Evolutionary conservation across 2,888 invertebrate genomes (phyloP).

Genomic region (Deilephila porcellus): DNA sequence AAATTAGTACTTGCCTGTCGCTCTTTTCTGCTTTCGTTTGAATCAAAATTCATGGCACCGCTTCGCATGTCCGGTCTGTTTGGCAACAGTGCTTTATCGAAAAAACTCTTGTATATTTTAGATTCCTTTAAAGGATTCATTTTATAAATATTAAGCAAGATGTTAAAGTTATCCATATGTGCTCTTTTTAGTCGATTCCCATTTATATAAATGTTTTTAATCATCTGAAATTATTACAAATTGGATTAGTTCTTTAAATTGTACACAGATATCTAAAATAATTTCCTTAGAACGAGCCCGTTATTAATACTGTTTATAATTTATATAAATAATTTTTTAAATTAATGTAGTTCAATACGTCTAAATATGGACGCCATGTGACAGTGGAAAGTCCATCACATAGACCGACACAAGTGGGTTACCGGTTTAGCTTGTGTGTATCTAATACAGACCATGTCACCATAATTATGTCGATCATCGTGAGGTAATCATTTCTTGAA

Average conservation of each 20-base stretch:
- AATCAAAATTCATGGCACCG: conserved; percentile 56
- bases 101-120: conserved; percentile 62
- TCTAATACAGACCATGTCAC: no score
- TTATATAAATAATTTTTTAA: no score
- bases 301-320: no score
- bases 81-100: conserved; percentile 56
- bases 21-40: conserved; percentile 58
- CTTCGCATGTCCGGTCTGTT: conserved; percentile 42
- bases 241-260: not conserved
- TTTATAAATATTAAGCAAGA: conserved; percentile 67
- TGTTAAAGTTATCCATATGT: conserved; percentile 58
- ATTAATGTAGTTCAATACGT: no score
- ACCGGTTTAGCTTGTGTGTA: no score
- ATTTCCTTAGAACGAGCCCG: no score
- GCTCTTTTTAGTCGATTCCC: conserved; percentile 35
- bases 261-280: no score
- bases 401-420: no score
- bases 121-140: conserved; percentile 67
- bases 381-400: no score
- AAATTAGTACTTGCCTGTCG: conserved; percentile 45
- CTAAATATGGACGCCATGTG: no score
- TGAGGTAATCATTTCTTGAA: no score
- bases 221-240: conserved; percentile 14
- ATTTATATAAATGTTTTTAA: conserved; percentile 4
- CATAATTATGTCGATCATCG: no score